Evolutionary conservation across 2,888 invertebrate species (phyloP).

Genomic region (Phania funesta): DNA sequence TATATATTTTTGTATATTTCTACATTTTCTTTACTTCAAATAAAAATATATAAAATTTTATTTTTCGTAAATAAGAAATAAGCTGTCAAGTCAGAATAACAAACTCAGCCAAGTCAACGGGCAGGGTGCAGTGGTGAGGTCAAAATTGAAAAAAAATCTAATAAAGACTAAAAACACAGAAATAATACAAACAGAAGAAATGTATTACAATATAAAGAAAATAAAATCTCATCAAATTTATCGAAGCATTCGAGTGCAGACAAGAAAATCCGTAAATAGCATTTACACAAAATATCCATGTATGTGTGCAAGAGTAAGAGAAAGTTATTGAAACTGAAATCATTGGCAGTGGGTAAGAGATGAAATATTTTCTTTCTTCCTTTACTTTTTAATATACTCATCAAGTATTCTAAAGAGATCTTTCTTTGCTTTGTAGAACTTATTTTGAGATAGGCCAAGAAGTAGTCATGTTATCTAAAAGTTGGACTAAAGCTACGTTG

Average conservation of each 20-base stretch:
- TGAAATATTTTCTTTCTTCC: too few species aligned
- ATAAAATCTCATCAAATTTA: conserved; percentile 68
- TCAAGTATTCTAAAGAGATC: too few species aligned
- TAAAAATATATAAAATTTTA: conserved; percentile 15
- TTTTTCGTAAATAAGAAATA: conserved; percentile 31
- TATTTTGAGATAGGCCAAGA: too few species aligned
- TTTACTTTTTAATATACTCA: too few species aligned
- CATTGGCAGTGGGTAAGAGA: neutral
- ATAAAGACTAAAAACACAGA: conserved; percentile 18
- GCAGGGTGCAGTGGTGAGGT: neutral
- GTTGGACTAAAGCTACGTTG: too few species aligned
- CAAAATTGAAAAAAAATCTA: conserved; percentile 13
- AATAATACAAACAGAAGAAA: conserved; percentile 15
- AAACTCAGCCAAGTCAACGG: neutral
- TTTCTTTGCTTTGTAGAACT: too few species aligned
- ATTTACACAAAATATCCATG: conserved; percentile 43
- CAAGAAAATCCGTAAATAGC: conserved; percentile 64
- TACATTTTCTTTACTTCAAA: conserved; percentile 18
- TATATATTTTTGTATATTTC: neutral
- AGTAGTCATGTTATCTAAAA: too few species aligned
- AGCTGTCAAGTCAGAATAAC: conserved; percentile 21
- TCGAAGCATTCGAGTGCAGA: conserved; percentile 67
- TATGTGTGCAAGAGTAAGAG: neutral
- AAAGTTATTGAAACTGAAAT: neutral
- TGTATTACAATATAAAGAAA: conserved; percentile 50